These are phyloP conservation scores for Semotilus atromaculatus DNA, from an alignment of 2,797 vertebrate genomes.

Conservation along the genomic window DNA sequence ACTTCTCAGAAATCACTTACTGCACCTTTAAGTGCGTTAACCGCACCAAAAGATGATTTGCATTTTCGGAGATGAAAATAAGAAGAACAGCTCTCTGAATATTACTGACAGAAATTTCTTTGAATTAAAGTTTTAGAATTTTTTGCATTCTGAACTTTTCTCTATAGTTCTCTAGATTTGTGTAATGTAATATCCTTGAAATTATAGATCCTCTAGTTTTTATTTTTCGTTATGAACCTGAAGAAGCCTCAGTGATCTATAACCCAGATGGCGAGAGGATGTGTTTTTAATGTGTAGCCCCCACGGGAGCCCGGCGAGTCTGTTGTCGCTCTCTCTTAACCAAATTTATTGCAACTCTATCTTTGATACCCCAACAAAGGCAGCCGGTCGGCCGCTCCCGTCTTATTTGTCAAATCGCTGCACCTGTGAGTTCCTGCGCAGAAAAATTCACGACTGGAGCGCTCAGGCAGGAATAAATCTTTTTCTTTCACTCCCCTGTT, in stretches of 20 bases:
- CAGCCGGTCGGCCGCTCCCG: conserved; percentile 78
- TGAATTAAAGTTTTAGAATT: neutral
- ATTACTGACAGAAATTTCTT: neutral
- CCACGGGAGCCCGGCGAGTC: conserved; percentile 77
- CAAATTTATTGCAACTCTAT: conserved; percentile 92
- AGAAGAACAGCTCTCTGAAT: neutral
- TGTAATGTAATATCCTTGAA: conserved; percentile 18
- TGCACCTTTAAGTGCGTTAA: neutral
- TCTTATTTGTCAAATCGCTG: conserved; percentile 92
- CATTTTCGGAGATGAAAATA: conserved; percentile 40
- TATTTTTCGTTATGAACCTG: conserved; percentile 59
- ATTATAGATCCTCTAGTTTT: conserved; percentile 6
- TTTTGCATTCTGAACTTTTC: conserved; percentile 30
- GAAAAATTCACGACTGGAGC: conserved; percentile 84
- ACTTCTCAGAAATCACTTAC: neutral
- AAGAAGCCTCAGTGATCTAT: conserved; percentile 75
- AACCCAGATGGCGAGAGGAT: conserved; percentile 73
- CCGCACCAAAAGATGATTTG: neutral
- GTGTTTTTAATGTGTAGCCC: conserved; percentile 78
- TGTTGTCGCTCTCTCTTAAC: conserved; percentile 85
- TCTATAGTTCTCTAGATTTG: neutral
- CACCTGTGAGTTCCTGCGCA: conserved; percentile 90
- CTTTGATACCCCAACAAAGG: conserved; percentile 86
- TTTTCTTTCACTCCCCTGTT: conserved; percentile 60
- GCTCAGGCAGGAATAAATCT: conserved; percentile 90